Base-by-base conservation (phyloP, 2,113 vertebrate genomes). In the Ageneiosus marmoratus region DNA sequence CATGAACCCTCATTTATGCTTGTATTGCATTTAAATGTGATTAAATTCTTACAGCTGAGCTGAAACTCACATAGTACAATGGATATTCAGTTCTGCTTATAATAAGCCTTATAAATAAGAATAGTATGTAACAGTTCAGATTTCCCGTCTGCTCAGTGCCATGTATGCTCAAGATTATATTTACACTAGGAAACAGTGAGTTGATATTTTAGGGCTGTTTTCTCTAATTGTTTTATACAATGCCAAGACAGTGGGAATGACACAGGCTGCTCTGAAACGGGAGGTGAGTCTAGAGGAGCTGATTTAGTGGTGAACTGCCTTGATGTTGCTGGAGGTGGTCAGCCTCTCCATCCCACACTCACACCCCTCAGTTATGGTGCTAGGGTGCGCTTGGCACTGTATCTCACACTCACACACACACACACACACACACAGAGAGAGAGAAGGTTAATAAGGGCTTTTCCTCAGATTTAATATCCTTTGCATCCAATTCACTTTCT, bases 281-380 rank as follows among this genome's bases (percentile, higher is more conserved):
- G 70, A 69, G 76, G 53, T 13, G 48, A 85, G 79, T 48, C 29
- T 80, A 80, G 79, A 69, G 44, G 55, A 8, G 24, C 56, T 80
- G 51, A 69, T 85, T 58, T 79, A 84, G 58, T 69, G 79, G n/a
- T 27, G 55, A 51, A 3, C 72, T 83, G 83, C 69, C 60, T 53
- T 37, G 56, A 70, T 77, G 27, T 51, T 79, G 69, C 70, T 50
- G 83, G 46, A 48, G 81, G 70, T 65, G 67, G 50, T 55, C 77
- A 48, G 37, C 29, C 34, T 77, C 56, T 74, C 65, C n/a, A 76
- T 53, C 77, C 83, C 77, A 60, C 70, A 69, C 50, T 51, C 77
- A 63, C 56, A 51, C 27, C 58, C 50, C 63, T 65, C 77, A 8
- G 58, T 80, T 73, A 65, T 56, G 62, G 78, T 84, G 58, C 82